A percentile compares a stretch with the other conserved stretches of the same genome.
These are phyloP conservation scores for Lasiurus borealis DNA, from an alignment of 2,113 vertebrate species.

Conservation along the genomic window DNA sequence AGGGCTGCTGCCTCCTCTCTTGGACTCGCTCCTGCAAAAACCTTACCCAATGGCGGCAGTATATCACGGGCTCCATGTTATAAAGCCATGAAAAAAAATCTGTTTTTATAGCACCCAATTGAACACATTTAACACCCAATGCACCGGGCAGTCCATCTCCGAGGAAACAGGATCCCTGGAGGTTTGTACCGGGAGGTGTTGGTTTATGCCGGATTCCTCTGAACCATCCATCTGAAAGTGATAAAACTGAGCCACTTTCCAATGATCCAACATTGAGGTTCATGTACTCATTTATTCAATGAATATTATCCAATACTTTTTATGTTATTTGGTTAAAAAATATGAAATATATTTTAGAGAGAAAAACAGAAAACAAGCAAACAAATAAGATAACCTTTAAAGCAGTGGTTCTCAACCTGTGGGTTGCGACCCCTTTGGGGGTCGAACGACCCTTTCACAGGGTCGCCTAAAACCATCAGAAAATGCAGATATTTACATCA, in stretches of 20 bases:
- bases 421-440: too few species aligned
- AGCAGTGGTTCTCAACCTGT: too few species aligned
- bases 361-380: not conserved
- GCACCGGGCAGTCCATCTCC: not conserved
- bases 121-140: not conserved
- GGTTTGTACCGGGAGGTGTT: not conserved
- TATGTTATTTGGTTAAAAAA: not conserved
- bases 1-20: not conserved
- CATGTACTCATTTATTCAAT: not conserved
- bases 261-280: not conserved
- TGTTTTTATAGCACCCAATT: conserved; percentile 22
- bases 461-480: too few species aligned
- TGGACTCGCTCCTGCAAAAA: not conserved
- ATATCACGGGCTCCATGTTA: not conserved
- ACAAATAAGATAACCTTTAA: not conserved
- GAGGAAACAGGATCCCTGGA: not conserved
- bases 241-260: conserved; percentile 23
- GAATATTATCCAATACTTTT: conserved; percentile 29
- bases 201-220: not conserved
- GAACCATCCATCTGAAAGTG: not conserved
- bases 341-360: conserved; percentile 12
- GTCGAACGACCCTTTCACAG: too few species aligned
- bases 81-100: conserved; percentile 11
- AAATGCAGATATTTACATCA: too few species aligned
- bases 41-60: not conserved